These are phyloP conservation scores for Smutsia gigantea DNA, from an alignment of 2,797 vertebrate genomes.

Conservation along the genomic window DNA sequence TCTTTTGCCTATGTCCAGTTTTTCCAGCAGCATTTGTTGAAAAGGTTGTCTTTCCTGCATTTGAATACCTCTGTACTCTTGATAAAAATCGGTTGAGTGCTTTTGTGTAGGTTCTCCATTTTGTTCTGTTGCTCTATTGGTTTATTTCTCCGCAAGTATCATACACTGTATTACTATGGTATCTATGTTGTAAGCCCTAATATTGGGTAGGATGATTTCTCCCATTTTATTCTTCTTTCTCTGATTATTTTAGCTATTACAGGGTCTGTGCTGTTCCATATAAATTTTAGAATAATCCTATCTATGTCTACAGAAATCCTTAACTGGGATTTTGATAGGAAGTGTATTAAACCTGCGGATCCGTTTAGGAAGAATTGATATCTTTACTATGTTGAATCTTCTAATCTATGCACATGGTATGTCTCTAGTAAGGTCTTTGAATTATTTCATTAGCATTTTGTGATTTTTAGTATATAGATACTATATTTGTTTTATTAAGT, in stretches of 20 bases:
- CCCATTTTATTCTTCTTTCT: neutral
- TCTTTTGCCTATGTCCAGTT: neutral
- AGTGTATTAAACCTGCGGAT: neutral
- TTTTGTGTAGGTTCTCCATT: conserved; percentile 7
- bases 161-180: neutral
- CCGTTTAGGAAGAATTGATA: neutral
- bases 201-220: neutral
- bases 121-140: neutral
- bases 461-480: neutral
- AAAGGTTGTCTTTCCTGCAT: neutral
- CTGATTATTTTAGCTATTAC: neutral
- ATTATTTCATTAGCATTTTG: neutral
- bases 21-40: neutral
- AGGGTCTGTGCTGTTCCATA: neutral
- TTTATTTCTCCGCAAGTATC: neutral
- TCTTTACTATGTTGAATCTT: no score
- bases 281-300: neutral
- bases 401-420: neutral
- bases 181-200: neutral
- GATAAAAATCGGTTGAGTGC: neutral
- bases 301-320: neutral
- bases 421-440: neutral
- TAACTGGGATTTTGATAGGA: neutral
- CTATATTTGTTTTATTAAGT: neutral
- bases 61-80: neutral